A percentile compares a stretch with the other conserved stretches of the same genome.
Conservation (phyloP, 2,888 invertebrate genomes). For the Nasonovia ribisnigri region DNA sequence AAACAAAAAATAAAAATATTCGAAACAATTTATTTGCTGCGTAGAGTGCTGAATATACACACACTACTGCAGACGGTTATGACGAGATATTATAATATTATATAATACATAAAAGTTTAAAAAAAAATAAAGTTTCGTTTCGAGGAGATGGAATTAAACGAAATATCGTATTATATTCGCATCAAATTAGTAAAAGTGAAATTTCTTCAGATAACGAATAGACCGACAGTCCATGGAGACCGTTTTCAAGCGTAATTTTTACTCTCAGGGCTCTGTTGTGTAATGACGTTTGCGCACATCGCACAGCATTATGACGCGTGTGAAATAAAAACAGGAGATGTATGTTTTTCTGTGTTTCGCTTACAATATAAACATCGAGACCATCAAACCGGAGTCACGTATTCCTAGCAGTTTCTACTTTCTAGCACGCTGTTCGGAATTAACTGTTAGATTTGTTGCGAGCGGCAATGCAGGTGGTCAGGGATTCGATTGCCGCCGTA, state of each 20-base stretch:
- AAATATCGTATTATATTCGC: background rate
- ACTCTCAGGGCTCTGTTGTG: background rate
- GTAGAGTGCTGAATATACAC: background rate
- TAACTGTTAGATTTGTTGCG: background rate
- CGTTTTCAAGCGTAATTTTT: background rate
- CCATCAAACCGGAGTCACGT: background rate
- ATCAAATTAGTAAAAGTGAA: background rate
- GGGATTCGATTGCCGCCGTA: background rate
- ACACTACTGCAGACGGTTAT: background rate
- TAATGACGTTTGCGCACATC: background rate
- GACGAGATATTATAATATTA: background rate
- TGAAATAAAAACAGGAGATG: background rate
- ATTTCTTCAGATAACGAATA: background rate
- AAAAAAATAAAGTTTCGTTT: background rate
- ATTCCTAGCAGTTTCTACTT: background rate
- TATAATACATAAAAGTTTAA: background rate
- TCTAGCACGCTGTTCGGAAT: background rate
- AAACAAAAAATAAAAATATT: background rate
- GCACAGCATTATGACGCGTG: background rate
- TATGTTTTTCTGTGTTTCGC: background rate
- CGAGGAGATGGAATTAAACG: background rate
- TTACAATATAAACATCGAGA: background rate
- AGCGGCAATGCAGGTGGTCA: background rate
- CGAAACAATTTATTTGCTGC: background rate
- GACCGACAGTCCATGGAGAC: background rate